Evolutionary conservation across 2,888 invertebrate genomes (phyloP), one percentile per base, ranked within the genome.

Genomic region (Erannis defoliaria): DNA sequence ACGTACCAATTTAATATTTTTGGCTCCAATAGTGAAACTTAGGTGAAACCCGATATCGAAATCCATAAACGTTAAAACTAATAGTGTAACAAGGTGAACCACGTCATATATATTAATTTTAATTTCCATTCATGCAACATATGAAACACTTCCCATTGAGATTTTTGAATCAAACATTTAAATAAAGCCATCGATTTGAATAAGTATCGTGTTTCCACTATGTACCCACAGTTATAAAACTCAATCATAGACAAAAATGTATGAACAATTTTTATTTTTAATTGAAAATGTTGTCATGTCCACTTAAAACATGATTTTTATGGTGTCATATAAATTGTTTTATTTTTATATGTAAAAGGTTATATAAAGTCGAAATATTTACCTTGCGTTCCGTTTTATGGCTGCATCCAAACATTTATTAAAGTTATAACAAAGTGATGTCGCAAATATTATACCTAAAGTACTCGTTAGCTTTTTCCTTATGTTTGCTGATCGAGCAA

Each of bases 311-410:
- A 58, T 56, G 56, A 21, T 42, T 58, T 71, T 72, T 68, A 67
- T 66, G 67, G 60, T 62, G 67, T 64, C 70, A 68, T 76, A 73
- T 76, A 73, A 73, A 73, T 63, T 26, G 4, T 26, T 66, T 33
- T 59, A 53, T 70, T 66, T 65, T 66, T 63, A 63, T 61, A 64
- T 61, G 45, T 37, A 58, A 49, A 63, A 66, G 65, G 53, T 72
- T 69, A 67, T 69, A 76, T 77, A 78, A 74, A 71, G 66, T 71
- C 72, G 71, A 71, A 74, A 76, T 76, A 74, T 84, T 81, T 76
- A 76, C 75, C 68, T 69, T 70, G 67, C 71, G 66, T 76, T 75
- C 74, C 74, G 65, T 81, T 85, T 86, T 85, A 85, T 70, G 80
- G 74, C 68, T 74, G 75, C 71, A 68, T 70, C 62, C 67, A 73